Evolutionary conservation across 2,797 vertebrate species (phyloP).

Genomic region (Scyliorhinus canicula): DNA sequence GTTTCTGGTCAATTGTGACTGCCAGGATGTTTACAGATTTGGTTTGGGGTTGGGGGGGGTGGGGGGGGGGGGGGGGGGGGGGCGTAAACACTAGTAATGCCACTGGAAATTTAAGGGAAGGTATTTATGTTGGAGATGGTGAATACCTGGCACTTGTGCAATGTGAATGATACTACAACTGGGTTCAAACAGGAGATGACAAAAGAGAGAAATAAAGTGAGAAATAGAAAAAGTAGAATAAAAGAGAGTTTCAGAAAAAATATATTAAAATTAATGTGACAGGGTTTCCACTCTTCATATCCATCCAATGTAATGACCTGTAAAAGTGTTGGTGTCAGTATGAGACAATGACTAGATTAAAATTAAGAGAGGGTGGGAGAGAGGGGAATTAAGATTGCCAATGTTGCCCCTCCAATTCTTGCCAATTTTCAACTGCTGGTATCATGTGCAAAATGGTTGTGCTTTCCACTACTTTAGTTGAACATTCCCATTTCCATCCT

Average conservation of each 20-base stretch:
- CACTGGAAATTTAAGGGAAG: background rate
- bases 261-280: background rate
- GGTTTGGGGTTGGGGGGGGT: too few relatives aligned
- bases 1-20: background rate
- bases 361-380: too few relatives aligned
- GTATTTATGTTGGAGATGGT: background rate
- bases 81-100: background rate
- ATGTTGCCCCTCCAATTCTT: background rate
- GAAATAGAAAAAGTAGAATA: background rate
- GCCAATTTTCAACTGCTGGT: background rate
- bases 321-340: background rate
- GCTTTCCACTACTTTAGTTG: background rate
- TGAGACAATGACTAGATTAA: background rate
- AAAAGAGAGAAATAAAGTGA: background rate
- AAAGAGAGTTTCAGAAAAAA: background rate
- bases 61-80: too few relatives aligned
- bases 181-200: background rate
- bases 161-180: background rate
- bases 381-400: background rate
- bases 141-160: background rate
- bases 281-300: background rate
- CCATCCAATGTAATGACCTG: background rate
- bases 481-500: background rate
- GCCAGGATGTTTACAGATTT: background rate
- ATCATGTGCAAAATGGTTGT: background rate